phyloP scores from a whole-genome alignment of 1,140 invertebrate species.

The Solen grandis region DNA sequence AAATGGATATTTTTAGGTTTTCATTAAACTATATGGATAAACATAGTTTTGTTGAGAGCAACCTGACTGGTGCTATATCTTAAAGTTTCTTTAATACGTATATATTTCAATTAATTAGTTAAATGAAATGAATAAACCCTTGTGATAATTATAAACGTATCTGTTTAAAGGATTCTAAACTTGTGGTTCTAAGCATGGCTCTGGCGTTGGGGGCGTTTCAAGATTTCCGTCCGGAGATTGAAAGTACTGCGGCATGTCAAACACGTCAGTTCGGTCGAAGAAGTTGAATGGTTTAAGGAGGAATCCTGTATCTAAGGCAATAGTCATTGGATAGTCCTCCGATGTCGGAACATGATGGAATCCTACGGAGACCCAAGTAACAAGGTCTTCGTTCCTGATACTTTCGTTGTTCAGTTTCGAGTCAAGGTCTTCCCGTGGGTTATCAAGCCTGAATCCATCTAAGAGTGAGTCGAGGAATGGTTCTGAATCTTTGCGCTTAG shows the following conservation, averaged over 20 bases:
- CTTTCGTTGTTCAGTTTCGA: slow-evolving; percentile 35
- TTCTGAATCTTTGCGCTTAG: slow-evolving; percentile 26
- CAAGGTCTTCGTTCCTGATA: slow-evolving; percentile 42
- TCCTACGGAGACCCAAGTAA: slow-evolving; percentile 44
- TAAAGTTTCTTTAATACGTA: too few relatives aligned
- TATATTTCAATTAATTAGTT: too few relatives aligned
- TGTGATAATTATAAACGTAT: too few relatives aligned
- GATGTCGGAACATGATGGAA: slow-evolving; percentile 48
- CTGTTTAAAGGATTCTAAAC: too few relatives aligned
- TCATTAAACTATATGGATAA: too few relatives aligned
- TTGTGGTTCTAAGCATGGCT: slow-evolving; percentile 39
- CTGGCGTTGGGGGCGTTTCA: slow-evolving; percentile 30
- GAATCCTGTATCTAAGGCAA: slow-evolving; percentile 25
- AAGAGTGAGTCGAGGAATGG: background rate
- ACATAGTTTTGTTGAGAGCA: too few relatives aligned
- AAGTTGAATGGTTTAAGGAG: slow-evolving; percentile 54
- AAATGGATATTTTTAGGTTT: too few relatives aligned
- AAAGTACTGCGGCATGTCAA: slow-evolving; percentile 49
- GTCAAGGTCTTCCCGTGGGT: background rate
- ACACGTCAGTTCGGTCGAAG: slow-evolving; percentile 47
- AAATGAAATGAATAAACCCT: too few relatives aligned
- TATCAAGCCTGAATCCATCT: slow-evolving; percentile 3
- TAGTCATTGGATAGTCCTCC: slow-evolving; percentile 55
- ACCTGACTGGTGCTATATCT: too few relatives aligned
- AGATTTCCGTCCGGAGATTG: slow-evolving; percentile 15